These are phyloP conservation scores for Ormyrus rosae DNA, from an alignment of 2,888 invertebrate genomes.

Conservation along the genomic window DNA sequence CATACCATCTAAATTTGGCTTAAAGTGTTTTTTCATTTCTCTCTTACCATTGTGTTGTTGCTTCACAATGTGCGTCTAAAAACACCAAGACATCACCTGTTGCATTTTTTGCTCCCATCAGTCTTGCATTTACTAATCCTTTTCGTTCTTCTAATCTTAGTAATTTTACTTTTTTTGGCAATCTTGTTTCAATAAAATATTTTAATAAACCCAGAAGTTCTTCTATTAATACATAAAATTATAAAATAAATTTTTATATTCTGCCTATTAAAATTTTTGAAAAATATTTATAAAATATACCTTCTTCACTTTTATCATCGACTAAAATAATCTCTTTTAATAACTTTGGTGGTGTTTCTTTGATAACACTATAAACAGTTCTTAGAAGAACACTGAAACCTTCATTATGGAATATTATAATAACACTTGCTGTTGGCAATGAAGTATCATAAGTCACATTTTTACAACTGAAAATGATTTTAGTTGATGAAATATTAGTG, in stretches of 20 bases:
- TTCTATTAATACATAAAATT: slow-evolving; percentile 74
- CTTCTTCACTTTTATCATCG: slow-evolving; percentile 93
- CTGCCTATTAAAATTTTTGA: not conserved
- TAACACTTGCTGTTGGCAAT: slow-evolving; percentile 84
- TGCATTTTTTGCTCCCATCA: slow-evolving; percentile 91
- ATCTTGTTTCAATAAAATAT: slow-evolving; percentile 85
- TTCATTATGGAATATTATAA: slow-evolving; percentile 93
- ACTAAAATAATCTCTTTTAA: slow-evolving; percentile 95
- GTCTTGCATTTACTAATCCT: slow-evolving; percentile 92
- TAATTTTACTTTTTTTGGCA: slow-evolving; percentile 84
- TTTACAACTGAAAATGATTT: slow-evolving; percentile 78
- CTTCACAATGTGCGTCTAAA: slow-evolving; percentile 95
- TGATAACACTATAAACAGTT: slow-evolving; percentile 93
- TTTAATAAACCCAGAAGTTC: slow-evolving; percentile 86
- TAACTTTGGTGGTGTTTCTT: slow-evolving; percentile 82
- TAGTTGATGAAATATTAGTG: not conserved
- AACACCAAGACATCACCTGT: slow-evolving; percentile 89
- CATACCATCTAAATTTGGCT: no score
- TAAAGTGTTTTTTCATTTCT: no score
- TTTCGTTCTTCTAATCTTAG: slow-evolving; percentile 85
- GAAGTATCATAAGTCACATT: slow-evolving; percentile 81
- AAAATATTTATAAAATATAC: slow-evolving; percentile 69
- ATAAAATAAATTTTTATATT: slow-evolving; percentile 14
- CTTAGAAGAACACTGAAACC: slow-evolving; percentile 90
- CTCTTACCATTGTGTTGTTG: slow-evolving; percentile 82